These are phyloP conservation scores for Sylvia borin DNA, from an alignment of 2,797 vertebrate species.

Conservation along the genomic window DNA sequence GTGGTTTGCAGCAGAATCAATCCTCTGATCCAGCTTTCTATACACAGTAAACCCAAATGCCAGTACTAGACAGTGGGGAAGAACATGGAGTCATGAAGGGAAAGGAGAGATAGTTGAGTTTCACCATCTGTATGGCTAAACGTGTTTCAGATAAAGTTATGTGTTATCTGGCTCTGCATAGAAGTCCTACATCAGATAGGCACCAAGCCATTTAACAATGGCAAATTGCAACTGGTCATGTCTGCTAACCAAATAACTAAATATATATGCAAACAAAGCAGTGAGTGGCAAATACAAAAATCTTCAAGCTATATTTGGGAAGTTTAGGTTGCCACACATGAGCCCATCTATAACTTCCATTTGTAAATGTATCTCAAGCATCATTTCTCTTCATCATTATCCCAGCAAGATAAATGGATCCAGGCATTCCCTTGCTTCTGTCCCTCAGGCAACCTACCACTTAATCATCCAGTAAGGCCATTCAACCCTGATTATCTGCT, in stretches of 20 bases:
- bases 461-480: neutral
- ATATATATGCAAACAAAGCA: neutral
- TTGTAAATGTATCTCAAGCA: neutral
- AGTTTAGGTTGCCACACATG: neutral
- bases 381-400: neutral
- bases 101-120: neutral
- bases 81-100: neutral
- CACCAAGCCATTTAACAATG: neutral
- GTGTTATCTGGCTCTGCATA: neutral
- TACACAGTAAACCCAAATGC: neutral
- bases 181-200: neutral
- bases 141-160: neutral
- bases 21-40: neutral
- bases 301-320: neutral
- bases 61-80: neutral
- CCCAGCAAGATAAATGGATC: neutral
- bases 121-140: neutral
- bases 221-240: neutral
- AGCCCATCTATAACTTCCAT: neutral
- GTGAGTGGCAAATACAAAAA: neutral
- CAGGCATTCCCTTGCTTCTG: neutral
- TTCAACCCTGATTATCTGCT: neutral
- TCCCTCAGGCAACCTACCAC: neutral
- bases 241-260: neutral
- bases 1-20: neutral